Base-by-base conservation (phyloP, 2,113 vertebrate genomes). In the Seriola quinqueradiata region DNA sequence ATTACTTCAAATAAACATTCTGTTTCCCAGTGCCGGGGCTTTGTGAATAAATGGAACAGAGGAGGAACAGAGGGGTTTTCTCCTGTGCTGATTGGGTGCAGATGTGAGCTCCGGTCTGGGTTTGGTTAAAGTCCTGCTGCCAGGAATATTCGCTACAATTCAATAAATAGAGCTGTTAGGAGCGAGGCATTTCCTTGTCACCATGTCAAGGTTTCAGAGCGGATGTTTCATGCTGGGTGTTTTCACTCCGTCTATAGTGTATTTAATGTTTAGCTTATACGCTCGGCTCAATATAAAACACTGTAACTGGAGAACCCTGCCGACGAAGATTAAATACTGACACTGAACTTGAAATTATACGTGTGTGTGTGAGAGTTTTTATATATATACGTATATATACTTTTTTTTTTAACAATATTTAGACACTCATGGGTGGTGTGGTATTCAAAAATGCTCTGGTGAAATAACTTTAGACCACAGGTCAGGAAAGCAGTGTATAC, bases 1-100 rank as follows among this genome's bases (percentile, higher is more conserved):
- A 93, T 93, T 92, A 94, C 91, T 95, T 94, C 93, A 95, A 95
- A 95, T 95, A 95, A 95, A 95, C 94, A 94, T 82, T 82, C 48
- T 86, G 85, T 93, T 94, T 93, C 89, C 84, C 85, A 81, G 90
- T 82, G 82, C 82, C 8, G 87, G 82, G 71, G 75, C 75, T 92
- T 86, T 92, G 90, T 93, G 93, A 94, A 92, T 91, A 94, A 93
- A 95, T 93, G 91, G 88, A 93, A 90, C 25, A 63, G 89, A 86
- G 89, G 82, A 86, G 87, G 92, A 95, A 86, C 90, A 87, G 86
- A 87, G 90, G 90, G 88, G 77, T 79, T 83, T 88, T 93, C 89
- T 93, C 82, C 89, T 79, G 80, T 17, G 44, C 81, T 95, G 94
- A 96, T 95, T 93, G 92, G 90, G 64, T 89, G 90, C 95, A 96